Evolutionary conservation across 1,140 invertebrate genomes (phyloP).

Genomic region (Idris sp.): DNA sequence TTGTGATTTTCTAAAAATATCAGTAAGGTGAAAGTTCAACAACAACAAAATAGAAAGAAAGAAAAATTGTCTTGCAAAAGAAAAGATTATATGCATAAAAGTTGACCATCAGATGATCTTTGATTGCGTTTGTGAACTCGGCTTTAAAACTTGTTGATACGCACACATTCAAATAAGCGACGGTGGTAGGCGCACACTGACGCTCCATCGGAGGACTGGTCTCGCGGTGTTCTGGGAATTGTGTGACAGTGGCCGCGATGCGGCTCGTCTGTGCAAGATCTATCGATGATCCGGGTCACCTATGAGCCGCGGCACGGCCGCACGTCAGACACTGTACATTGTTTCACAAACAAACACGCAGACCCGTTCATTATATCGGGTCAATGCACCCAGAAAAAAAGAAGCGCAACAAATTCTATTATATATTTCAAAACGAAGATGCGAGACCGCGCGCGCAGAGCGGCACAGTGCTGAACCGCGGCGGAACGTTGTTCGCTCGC

Average conservation of each 20-base stretch:
- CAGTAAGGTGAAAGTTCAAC: too few species aligned
- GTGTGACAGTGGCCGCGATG: slow-evolving; percentile 65
- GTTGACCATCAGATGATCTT: slow-evolving; percentile 33
- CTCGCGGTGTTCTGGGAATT: slow-evolving; percentile 66
- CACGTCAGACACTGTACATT: slow-evolving; percentile 33
- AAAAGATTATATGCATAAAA: too few species aligned
- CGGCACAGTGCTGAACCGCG: slow-evolving; percentile 11
- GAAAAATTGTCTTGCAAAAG: too few species aligned
- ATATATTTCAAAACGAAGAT: too few species aligned
- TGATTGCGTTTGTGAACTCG: slow-evolving; percentile 61
- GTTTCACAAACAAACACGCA: slow-evolving; percentile 17
- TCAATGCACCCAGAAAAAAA: slow-evolving; percentile 53
- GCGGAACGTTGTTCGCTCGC: slow-evolving; percentile 37
- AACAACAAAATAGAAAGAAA: too few species aligned
- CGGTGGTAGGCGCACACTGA: slow-evolving; percentile 65
- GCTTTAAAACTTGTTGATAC: slow-evolving; percentile 68
- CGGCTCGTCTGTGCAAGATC: slow-evolving; percentile 40
- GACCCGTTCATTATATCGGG: slow-evolving; percentile 51
- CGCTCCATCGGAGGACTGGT: slow-evolving; percentile 65
- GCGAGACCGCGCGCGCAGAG: too few species aligned
- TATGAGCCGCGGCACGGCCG: slow-evolving; percentile 14
- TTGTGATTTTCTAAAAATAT: too few species aligned
- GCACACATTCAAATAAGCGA: slow-evolving; percentile 69
- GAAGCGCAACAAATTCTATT: too few species aligned
- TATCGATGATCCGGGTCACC: slow-evolving; percentile 28